A percentile compares a stretch with the other conserved stretches of the same genome.
phyloP scores from a whole-genome alignment of 2,113 vertebrate genomes.

The Phaetusa simplex region DNA sequence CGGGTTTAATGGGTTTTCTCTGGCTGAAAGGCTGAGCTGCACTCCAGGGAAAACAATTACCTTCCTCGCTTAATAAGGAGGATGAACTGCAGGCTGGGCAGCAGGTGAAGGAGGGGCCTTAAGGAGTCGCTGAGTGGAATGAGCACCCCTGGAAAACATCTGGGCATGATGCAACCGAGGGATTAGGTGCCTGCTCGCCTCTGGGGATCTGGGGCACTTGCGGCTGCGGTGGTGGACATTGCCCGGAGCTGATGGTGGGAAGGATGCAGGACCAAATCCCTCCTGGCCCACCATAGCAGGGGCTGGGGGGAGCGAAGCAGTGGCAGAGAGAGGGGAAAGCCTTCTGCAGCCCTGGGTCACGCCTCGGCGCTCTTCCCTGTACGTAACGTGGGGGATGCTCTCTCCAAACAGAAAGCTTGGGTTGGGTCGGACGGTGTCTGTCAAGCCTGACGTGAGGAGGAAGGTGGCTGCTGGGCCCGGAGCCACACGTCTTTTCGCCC shows the following conservation, averaged over 20 bases:
- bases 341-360: background rate
- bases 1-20: background rate
- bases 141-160: background rate
- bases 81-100: background rate
- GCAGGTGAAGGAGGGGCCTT: accelerated
- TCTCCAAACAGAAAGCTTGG: background rate
- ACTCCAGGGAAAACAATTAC: background rate
- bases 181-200: background rate
- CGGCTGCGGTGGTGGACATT: accelerated
- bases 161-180: accelerated
- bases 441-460: accelerated
- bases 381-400: accelerated
- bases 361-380: accelerated
- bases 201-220: background rate
- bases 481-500: accelerated
- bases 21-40: background rate
- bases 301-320: no score
- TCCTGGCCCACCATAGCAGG: background rate
- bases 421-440: background rate
- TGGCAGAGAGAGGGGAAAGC: background rate
- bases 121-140: background rate
- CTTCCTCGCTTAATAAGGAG: background rate
- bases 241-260: background rate
- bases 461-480: background rate
- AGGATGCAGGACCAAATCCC: background rate